Evolutionary conservation across 2,113 vertebrate genomes (phyloP).

Genomic region (Peromyscus leucopus): DNA sequence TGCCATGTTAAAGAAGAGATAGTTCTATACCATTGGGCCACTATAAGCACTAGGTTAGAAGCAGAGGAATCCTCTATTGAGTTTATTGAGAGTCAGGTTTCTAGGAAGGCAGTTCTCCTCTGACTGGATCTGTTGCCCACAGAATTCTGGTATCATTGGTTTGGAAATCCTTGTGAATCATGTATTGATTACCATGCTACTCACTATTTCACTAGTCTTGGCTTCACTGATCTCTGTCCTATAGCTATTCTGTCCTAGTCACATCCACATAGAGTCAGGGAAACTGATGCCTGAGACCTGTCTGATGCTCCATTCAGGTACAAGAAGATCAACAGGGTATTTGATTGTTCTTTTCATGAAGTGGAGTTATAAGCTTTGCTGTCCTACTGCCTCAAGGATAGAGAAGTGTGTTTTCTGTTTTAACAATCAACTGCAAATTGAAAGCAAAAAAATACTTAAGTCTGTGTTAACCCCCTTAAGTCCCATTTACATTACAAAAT

Average conservation of each 20-base stretch:
- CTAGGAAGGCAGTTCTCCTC: background rate
- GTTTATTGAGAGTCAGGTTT: background rate
- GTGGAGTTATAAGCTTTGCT: background rate
- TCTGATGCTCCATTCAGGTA: background rate
- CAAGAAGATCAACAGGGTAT: rapidly evolving
- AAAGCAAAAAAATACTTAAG: background rate
- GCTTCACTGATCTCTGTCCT: background rate
- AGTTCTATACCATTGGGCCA: background rate
- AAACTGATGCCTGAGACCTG: background rate
- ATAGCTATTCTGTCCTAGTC: no score
- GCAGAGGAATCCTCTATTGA: background rate
- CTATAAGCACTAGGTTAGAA: background rate
- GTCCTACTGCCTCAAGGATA: background rate
- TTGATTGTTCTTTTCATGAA: no score
- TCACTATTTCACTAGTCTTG: background rate
- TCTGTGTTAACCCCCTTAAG: background rate
- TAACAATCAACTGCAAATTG: background rate
- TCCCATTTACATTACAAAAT: background rate
- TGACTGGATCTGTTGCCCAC: background rate
- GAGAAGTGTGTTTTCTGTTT: background rate
- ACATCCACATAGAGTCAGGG: background rate
- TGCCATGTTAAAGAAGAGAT: background rate
- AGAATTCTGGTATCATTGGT: background rate
- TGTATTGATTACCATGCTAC: background rate
- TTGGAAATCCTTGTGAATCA: background rate